Evolutionary conservation across 1,140 invertebrate genomes (phyloP).

Genomic region (Pteromalus puparum): DNA sequence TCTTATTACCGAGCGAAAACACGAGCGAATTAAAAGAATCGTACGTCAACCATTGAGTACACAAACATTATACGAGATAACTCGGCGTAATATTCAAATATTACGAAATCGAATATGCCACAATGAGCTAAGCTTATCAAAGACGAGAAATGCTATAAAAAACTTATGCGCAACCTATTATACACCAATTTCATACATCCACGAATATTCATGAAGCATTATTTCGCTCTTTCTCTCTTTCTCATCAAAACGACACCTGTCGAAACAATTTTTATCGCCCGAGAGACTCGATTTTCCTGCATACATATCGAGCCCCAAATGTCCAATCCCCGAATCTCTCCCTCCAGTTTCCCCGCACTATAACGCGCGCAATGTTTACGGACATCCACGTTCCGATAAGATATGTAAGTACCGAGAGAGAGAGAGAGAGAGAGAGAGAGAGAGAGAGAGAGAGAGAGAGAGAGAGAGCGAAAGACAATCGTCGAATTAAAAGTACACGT

Average conservation of each 20-base stretch:
- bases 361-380: not conserved
- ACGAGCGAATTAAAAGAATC: too few species aligned
- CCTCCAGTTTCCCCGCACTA: not conserved
- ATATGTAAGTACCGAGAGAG: not conserved
- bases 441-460: not conserved
- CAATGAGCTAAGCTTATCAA: too few species aligned
- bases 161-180: not conserved
- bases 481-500: conserved; percentile 30
- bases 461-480: conserved; percentile 44
- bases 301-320: not conserved
- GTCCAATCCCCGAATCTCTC: not conserved
- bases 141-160: too few species aligned
- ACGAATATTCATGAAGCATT: not conserved
- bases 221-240: not conserved
- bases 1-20: too few species aligned
- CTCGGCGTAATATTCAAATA: not conserved
- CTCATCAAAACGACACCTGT: not conserved
- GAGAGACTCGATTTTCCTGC: too few species aligned
- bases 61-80: not conserved
- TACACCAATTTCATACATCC: not conserved
- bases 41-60: too few species aligned
- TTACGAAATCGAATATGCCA: not conserved
- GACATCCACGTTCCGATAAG: not conserved
- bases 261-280: not conserved
- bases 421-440: not conserved